These are phyloP conservation scores for Galaxea fascicularis DNA, from an alignment of 92 coral and sea anemone genomes.

Conservation along the genomic window DNA sequence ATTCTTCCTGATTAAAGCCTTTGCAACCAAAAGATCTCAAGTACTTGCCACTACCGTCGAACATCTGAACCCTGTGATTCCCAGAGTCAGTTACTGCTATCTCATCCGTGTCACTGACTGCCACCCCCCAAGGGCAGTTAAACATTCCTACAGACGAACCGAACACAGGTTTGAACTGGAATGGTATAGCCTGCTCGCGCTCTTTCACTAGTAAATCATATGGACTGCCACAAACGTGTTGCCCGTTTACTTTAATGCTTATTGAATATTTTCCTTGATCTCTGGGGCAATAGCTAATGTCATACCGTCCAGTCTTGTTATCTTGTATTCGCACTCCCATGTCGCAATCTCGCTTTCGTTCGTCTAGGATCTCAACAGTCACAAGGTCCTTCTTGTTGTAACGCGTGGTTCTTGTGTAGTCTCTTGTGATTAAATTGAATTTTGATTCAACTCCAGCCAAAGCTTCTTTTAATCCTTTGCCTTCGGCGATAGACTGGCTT, in stretches of 20 bases:
- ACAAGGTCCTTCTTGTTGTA: neutral
- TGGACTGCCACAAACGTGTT: neutral
- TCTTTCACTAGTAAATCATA: too few relatives aligned
- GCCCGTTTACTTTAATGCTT: neutral
- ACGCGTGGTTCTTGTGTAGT: neutral
- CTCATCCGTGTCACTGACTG: neutral
- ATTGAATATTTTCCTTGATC: neutral
- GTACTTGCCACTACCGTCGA: neutral
- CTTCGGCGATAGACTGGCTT: neutral
- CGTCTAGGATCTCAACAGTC: neutral
- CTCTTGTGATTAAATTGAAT: neutral
- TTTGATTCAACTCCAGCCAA: neutral
- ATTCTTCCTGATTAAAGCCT: too few relatives aligned
- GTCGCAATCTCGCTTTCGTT: neutral
- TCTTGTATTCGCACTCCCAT: neutral
- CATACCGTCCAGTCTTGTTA: neutral
- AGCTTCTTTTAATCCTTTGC: neutral
- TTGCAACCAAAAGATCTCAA: too few relatives aligned
- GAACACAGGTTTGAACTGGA: neutral
- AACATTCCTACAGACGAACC: neutral
- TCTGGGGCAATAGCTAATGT: neutral
- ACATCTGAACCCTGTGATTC: slow-evolving; percentile 40
- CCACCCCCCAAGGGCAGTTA: neutral
- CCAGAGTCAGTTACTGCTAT: slow-evolving; percentile 25
- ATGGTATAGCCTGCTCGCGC: too few relatives aligned